Conservation (phyloP, 1,140 invertebrate genomes). For the Hycleus phaleratus region DNA sequence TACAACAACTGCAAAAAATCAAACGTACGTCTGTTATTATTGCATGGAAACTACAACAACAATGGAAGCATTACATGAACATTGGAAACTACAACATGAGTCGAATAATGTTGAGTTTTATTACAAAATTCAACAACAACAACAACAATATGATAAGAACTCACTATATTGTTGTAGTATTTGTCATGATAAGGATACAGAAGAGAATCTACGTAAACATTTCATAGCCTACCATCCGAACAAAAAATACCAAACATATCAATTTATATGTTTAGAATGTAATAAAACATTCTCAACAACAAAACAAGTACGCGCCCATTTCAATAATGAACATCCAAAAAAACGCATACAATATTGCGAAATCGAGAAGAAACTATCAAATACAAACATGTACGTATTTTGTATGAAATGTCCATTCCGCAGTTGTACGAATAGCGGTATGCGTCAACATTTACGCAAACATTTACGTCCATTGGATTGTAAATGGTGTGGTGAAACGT, state of each 20-base stretch:
- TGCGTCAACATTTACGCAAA: slow-evolving; percentile 19
- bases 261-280: slow-evolving; percentile 19
- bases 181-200: slow-evolving; percentile 16
- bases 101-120: slow-evolving; percentile 12
- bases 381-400: not conserved
- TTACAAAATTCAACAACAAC: slow-evolving; percentile 1
- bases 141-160: not conserved
- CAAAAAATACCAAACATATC: slow-evolving; percentile 10
- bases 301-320: slow-evolving; percentile 13
- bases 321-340: slow-evolving; percentile 5
- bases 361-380: not conserved
- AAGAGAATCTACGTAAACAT: slow-evolving; percentile 16
- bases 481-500: slow-evolving; percentile 16
- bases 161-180: slow-evolving; percentile 15
- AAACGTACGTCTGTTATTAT: slow-evolving; percentile 17
- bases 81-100: slow-evolving; percentile 3
- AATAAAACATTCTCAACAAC: slow-evolving; percentile 11
- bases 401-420: slow-evolving; percentile 20
- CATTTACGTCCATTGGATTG: slow-evolving; percentile 23
- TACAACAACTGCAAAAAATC: not conserved
- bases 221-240: slow-evolving; percentile 3
- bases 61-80: slow-evolving; percentile 1
- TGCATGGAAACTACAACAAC: slow-evolving; percentile 13
- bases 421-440: not conserved
- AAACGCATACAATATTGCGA: slow-evolving; percentile 4